Percentiles rank a stretch among this genome's conserved stretches.
These are phyloP conservation scores for Alviniconcha marisindica DNA, from an alignment of 1,140 invertebrate species.

Conservation along the genomic window DNA sequence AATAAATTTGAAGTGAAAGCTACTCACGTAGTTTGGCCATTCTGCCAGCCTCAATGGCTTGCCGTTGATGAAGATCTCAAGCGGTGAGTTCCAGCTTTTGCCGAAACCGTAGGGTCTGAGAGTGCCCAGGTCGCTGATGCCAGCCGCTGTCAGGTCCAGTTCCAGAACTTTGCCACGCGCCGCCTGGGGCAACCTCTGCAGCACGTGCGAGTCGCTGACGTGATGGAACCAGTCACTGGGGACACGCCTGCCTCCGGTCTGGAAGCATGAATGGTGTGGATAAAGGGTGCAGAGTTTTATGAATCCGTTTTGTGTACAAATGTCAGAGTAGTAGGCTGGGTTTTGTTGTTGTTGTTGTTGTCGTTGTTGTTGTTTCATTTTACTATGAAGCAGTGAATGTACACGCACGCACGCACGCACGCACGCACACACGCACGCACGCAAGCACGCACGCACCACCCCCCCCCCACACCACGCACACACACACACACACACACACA, in stretches of 20 bases:
- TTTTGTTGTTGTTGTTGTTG: background rate
- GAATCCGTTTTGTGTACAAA: background rate
- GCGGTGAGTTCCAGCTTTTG: conserved; percentile 29
- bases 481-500: too few relatives aligned
- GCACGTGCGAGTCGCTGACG: conserved; percentile 42
- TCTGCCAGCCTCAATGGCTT: conserved; percentile 49
- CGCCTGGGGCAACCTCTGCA: conserved; percentile 33
- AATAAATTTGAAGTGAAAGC: too few relatives aligned
- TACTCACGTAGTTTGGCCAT: conserved; percentile 58
- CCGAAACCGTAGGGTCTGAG: conserved; percentile 45
- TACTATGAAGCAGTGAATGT: background rate
- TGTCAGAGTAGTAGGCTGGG: background rate
- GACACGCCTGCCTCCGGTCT: conserved; percentile 53
- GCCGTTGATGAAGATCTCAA: conserved; percentile 60
- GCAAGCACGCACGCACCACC: too few relatives aligned
- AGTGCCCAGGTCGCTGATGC: conserved; percentile 49
- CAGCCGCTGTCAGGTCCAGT: conserved; percentile 45
- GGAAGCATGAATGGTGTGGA: background rate
- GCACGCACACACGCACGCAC: background rate
- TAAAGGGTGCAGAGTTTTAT: background rate
- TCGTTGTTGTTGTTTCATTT: background rate
- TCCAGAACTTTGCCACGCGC: conserved; percentile 43
- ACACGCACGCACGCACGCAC: background rate
- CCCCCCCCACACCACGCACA: too few relatives aligned
- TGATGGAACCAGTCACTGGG: conserved; percentile 41